Base-by-base conservation (phyloP, 2,888 invertebrate genomes). In the Apodemia zela region DNA sequence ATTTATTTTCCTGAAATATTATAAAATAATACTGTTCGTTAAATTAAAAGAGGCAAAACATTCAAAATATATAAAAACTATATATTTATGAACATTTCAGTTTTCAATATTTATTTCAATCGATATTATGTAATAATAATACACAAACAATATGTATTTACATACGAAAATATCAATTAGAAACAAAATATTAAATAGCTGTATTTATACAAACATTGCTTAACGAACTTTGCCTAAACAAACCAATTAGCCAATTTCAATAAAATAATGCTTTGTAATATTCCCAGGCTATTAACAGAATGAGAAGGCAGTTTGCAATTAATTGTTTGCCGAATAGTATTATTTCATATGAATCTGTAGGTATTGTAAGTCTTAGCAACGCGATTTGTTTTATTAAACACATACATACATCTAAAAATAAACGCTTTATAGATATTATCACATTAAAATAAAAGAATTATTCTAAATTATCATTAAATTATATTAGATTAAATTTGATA, bases 371-470 rank as follows among this genome's bases (percentile, higher is more conserved):
- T 54, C 13, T 54, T 18, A 54, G 18, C 25, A 25, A 54, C 13
- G 54, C 54, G 54, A 54, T 63, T 59, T 59, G 65, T 62, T 65
- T 65, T 29, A 13, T 13, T 54, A 45, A 58, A 61, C 62, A 64
- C 35, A 59, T 38, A 64, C 35, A 59, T 38, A 67, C 66, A 66
- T 63, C 62, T 68, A 71, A 77, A 80, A 80, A 77, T 72, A 75
- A 80, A 83, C 87, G 87, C 87, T 87, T 88, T 87, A 87, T 82
- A 80, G 81, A 82, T 76, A 76, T 78, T 80, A 85, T 80, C 80
- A 83, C 72, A 72, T 78, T 75, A 73, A 74, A 70, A 73, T 72
- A 73, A 76, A 72, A 73, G 73, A 85, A 82, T 85, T 83, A 87
- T 88, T 88, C 88, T 88, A 88, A 88, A 88, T 86, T 88, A 88